Conservation (phyloP, 2,113 vertebrate species). For the Sisor rabdophorus region DNA sequence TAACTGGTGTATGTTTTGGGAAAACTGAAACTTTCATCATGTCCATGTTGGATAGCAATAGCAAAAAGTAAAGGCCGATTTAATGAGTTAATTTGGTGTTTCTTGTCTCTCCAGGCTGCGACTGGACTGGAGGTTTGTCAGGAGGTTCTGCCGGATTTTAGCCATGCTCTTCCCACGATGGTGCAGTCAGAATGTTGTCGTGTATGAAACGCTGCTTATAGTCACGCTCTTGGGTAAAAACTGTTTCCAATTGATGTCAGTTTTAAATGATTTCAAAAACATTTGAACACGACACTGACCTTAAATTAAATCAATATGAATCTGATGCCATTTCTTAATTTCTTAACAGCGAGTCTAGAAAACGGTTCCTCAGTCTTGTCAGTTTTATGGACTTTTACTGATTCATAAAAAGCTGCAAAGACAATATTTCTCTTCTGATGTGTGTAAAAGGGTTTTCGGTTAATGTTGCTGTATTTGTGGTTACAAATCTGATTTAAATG, state of each 20-base stretch:
- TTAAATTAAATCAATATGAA: background rate
- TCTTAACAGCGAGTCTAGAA: background rate
- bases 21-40: too few species aligned
- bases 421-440: background rate
- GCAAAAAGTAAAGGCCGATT: background rate
- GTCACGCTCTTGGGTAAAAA: slow-evolving; percentile 80
- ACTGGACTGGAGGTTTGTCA: slow-evolving; percentile 79
- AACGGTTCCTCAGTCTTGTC: background rate
- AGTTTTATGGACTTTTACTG: background rate
- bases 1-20: too few species aligned
- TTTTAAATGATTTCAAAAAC: too few species aligned
- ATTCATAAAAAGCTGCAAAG: background rate
- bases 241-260: too few species aligned
- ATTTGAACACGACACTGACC: too few species aligned
- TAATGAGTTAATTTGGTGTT: background rate
- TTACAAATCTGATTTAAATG: too few species aligned
- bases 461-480: background rate
- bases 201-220: slow-evolving; percentile 84
- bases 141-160: slow-evolving; percentile 79
- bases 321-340: background rate
- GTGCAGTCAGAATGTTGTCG: slow-evolving; percentile 76
- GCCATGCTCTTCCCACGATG: slow-evolving; percentile 83
- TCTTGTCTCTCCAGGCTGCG: slow-evolving; percentile 62
- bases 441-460: background rate
- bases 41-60: background rate